A percentile compares a stretch with the other conserved stretches of the same genome.
These are phyloP conservation scores for Andrena praecox DNA, from an alignment of 2,888 invertebrate species.

Conservation along the genomic window DNA sequence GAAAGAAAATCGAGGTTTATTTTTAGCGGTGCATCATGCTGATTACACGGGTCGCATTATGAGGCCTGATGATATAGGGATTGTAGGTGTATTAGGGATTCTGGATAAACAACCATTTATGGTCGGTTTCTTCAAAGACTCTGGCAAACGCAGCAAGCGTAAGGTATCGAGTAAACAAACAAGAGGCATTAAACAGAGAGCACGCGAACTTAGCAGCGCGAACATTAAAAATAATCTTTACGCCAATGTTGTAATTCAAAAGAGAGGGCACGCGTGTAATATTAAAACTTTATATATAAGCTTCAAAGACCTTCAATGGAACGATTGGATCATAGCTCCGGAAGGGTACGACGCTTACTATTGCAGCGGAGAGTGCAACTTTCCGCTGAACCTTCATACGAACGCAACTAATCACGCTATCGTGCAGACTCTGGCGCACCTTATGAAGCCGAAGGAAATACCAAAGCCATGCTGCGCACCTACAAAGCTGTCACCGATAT, in stretches of 20 bases:
- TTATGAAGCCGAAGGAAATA: slow-evolving; percentile 90
- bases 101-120: slow-evolving; percentile 95
- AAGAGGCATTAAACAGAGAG: neutral
- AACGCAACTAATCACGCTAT: slow-evolving; percentile 98
- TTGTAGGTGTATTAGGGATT: slow-evolving; percentile 90
- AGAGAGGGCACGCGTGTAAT: slow-evolving; percentile 89
- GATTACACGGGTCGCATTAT: slow-evolving; percentile 88
- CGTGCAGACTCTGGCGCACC: slow-evolving; percentile 94
- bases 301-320: slow-evolving; percentile 94
- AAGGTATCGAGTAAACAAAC: slow-evolving; percentile 62
- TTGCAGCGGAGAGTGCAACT: slow-evolving; percentile 96
- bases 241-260: slow-evolving; percentile 45
- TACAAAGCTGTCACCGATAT: slow-evolving; percentile 92
- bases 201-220: slow-evolving; percentile 9
- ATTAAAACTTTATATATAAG: slow-evolving; percentile 95
- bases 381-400: slow-evolving; percentile 94
- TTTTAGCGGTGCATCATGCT: slow-evolving; percentile 88
- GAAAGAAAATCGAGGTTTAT: slow-evolving; percentile 92
- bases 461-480: slow-evolving; percentile 97
- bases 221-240: slow-evolving; percentile 79
- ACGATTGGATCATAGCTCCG: slow-evolving; percentile 98
- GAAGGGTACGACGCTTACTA: slow-evolving; percentile 96
- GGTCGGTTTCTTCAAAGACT: slow-evolving; percentile 93
- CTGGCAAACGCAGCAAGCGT: slow-evolving; percentile 86
- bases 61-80: slow-evolving; percentile 92